Evolutionary conservation across 2,113 vertebrate species (phyloP).

Genomic region (Syngnathus typhle): DNA sequence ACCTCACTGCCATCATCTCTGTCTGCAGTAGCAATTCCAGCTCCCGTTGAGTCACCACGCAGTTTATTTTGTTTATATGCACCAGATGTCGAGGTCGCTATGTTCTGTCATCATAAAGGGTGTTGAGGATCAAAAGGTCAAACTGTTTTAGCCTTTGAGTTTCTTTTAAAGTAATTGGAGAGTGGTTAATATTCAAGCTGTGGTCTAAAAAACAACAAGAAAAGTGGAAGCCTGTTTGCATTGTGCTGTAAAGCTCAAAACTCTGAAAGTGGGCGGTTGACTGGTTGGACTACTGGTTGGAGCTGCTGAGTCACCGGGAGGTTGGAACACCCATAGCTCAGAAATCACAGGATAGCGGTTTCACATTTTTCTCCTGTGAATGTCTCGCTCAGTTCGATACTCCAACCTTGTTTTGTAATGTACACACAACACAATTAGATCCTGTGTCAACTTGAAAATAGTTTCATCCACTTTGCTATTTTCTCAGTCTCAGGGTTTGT

Average conservation of each 20-base stretch:
- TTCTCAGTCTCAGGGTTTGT: background rate
- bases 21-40: constrained; percentile 26
- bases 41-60: constrained; percentile 40
- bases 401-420: background rate
- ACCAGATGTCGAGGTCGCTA: constrained; percentile 49
- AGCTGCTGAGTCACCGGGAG: constrained; percentile 16
- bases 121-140: background rate
- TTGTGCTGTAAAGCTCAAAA: background rate
- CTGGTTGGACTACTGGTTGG: constrained; percentile 10
- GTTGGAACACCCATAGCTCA: constrained; percentile 24
- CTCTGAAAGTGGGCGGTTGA: constrained; percentile 9
- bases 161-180: background rate
- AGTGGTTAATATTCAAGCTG: no score
- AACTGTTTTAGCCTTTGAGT: constrained; percentile 18
- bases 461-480: background rate
- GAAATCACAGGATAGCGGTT: constrained; percentile 16
- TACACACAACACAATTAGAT: background rate
- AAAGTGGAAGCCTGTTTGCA: background rate
- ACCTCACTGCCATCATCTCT: constrained; percentile 44
- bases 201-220: no score
- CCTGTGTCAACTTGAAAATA: background rate
- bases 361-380: constrained; percentile 8
- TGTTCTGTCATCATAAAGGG: constrained; percentile 11
- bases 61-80: constrained; percentile 25
- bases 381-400: background rate